Evolutionary conservation across 2,888 invertebrate genomes (phyloP), one percentile per base, ranked within the genome.

Genomic region (Nemotelus nigrinus): DNA sequence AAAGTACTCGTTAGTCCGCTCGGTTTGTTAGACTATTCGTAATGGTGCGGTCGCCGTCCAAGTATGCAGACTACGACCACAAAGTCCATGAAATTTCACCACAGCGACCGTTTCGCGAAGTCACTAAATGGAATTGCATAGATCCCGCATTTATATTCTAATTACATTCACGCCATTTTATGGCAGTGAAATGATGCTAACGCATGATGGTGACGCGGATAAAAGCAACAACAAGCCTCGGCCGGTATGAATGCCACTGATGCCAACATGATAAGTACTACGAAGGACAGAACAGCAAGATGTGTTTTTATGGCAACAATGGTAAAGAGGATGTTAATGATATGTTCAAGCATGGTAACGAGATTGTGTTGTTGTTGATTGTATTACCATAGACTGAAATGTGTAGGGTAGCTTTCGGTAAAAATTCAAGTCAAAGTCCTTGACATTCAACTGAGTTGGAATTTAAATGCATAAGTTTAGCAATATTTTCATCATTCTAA

Each of bases 121-220:
- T 7, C 8, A 25, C 63, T 43, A 43, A 39, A 65, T 65, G 45
- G 45, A 47, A 44, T 68, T 47, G 67, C 67, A 48, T 48, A 25
- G 48, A 48, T 68, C 48, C 50, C 48, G n/a, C 50, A 68, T 68
- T 68, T 68, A 50, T 68, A 48, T 68, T 68, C 48, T 68, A 68
- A 68, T 68, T 68, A 68, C 48, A 68, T 68, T 47, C 50, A 50
- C n/a, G 50, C 67, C 8, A 48, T 48, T 68, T 68, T 68, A 48
- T 48, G 39, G 57, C 25, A n/a, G 25, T 57, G 25, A 8, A 25
- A 25, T 25, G 25, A 25, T 25, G 25, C 25, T 25, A 25, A 25
- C 25, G 25, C 25, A 25, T 25, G 25, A 25, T 25, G 25, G 25
- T 25, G 25, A 25, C 25, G 25, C 25, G 25, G 25, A 25, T 25